phyloP scores from a whole-genome alignment of 2,888 invertebrate genomes.

The Callinectes sapidus region DNA sequence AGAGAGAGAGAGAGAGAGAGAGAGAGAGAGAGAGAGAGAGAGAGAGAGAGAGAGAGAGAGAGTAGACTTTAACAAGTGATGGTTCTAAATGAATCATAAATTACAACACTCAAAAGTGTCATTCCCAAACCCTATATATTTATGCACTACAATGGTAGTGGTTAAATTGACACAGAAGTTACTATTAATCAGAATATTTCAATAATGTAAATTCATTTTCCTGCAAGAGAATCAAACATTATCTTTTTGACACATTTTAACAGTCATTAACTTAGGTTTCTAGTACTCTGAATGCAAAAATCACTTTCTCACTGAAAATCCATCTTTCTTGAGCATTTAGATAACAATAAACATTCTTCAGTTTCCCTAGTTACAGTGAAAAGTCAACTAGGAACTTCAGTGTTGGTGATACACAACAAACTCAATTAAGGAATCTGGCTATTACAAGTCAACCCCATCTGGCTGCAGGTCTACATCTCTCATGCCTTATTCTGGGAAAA shows the following conservation, averaged over 20 bases:
- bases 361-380: conserved; percentile 4
- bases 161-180: background rate
- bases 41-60: background rate
- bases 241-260: background rate
- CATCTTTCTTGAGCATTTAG: background rate
- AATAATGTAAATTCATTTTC: background rate
- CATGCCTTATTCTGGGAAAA: background rate
- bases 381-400: background rate
- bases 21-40: conserved; percentile 1
- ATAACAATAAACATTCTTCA: background rate
- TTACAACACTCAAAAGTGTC: background rate
- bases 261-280: background rate
- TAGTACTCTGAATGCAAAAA: background rate
- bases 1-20: conserved; percentile 1
- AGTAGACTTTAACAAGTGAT: background rate
- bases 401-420: background rate
- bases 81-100: background rate
- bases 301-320: background rate
- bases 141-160: background rate
- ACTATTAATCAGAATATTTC: background rate
- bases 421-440: background rate
- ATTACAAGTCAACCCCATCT: background rate
- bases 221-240: background rate
- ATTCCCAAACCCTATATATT: background rate
- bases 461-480: background rate